Percentiles rank a stretch among this genome's conserved stretches.
phyloP scores from a whole-genome alignment of 1,140 invertebrate species.

The Zeugodacus cucurbitae region DNA sequence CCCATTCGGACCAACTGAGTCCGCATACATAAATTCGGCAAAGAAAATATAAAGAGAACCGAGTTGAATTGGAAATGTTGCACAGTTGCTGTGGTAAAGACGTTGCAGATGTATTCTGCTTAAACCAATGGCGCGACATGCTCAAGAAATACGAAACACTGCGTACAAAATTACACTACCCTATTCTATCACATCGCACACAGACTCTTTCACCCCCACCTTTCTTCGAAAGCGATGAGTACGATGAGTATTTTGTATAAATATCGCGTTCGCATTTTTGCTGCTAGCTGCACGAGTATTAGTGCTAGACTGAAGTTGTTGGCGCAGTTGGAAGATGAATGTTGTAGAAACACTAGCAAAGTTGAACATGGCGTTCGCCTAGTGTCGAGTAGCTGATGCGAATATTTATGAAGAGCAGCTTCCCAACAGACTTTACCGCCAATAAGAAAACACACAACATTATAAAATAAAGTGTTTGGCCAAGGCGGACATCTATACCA shows the following conservation, averaged over 20 bases:
- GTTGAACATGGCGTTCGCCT: background rate
- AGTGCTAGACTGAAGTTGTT: background rate
- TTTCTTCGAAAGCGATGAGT: background rate
- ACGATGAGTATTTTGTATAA: conserved; percentile 41
- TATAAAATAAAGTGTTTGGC: conserved; percentile 25
- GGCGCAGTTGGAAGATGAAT: background rate
- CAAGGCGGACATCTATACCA: background rate
- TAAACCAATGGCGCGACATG: background rate
- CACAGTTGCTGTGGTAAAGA: conserved; percentile 7
- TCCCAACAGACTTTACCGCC: conserved; percentile 5
- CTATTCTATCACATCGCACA: background rate
- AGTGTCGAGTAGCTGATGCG: conserved; percentile 48
- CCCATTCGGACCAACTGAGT: background rate
- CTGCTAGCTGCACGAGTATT: background rate
- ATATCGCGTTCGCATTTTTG: conserved; percentile 40
- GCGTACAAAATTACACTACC: background rate
- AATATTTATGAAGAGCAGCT: conserved; percentile 63
- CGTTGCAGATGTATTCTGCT: background rate
- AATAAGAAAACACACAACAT: background rate
- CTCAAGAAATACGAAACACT: background rate
- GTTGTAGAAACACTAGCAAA: background rate
- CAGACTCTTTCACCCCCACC: background rate
- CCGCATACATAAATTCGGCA: background rate
- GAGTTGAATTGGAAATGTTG: background rate
- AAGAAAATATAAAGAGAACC: background rate